Conservation (phyloP, 2,888 invertebrate genomes). For the Acanthacorydalis orientalis region DNA sequence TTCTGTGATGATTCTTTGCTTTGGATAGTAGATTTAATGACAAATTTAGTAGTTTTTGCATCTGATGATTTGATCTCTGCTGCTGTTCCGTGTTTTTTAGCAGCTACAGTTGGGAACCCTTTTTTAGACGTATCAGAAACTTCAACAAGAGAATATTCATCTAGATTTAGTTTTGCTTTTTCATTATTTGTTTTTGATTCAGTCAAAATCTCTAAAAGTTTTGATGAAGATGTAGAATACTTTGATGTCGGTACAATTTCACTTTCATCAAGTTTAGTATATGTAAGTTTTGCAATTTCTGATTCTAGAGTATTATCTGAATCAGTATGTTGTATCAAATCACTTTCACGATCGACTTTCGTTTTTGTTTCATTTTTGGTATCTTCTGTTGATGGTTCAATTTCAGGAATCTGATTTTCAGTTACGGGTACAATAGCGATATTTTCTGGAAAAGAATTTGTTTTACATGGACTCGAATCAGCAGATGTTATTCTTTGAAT, state of each 20-base stretch:
- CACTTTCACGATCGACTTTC: neutral
- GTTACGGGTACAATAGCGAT: neutral
- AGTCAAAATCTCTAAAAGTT: slow-evolving; percentile 38
- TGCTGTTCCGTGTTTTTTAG: neutral
- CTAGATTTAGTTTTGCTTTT: slow-evolving; percentile 7
- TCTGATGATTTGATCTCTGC: neutral
- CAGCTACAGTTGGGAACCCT: neutral
- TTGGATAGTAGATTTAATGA: slow-evolving; percentile 10
- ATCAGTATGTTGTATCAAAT: no score
- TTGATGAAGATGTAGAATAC: slow-evolving; percentile 31
- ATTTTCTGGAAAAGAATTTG: slow-evolving; percentile 8
- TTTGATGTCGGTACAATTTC: slow-evolving; percentile 15
- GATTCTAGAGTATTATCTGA: slow-evolving; percentile 15
- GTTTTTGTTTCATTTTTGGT: neutral
- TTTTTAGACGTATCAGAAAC: neutral
- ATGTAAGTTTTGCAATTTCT: slow-evolving; percentile 14
- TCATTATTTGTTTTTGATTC: slow-evolving; percentile 26
- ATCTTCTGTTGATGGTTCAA: neutral
- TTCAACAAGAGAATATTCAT: neutral
- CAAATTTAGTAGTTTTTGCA: slow-evolving; percentile 10
- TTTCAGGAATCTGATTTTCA: neutral
- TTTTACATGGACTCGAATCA: slow-evolving; percentile 7
- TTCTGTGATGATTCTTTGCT: slow-evolving; percentile 6
- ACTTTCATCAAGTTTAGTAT: slow-evolving; percentile 9
- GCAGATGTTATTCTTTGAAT: slow-evolving; percentile 8